Conservation (phyloP, 1,140 invertebrate species). For the Ectropis grisescens region DNA sequence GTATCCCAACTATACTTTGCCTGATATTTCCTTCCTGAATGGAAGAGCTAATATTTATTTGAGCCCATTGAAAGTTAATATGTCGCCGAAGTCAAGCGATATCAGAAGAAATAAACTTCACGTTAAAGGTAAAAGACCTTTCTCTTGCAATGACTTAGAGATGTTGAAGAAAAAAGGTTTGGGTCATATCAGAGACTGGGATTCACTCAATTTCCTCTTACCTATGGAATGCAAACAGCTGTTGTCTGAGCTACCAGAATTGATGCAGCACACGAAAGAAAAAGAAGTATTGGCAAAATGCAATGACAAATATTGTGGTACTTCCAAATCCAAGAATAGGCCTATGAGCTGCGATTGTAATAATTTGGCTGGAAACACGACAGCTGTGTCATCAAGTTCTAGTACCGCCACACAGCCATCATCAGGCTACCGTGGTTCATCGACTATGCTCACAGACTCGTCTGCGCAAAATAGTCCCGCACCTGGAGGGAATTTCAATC, state of each 20-base stretch:
- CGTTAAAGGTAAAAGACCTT: slow-evolving; percentile 74
- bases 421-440: slow-evolving; percentile 87
- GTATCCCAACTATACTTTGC: slow-evolving; percentile 92
- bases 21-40: slow-evolving; percentile 88
- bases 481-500: slow-evolving; percentile 72
- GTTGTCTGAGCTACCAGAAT: slow-evolving; percentile 82
- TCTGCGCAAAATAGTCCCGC: slow-evolving; percentile 74
- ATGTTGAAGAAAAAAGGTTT: slow-evolving; percentile 83
- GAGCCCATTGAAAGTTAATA: slow-evolving; percentile 59
- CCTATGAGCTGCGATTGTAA: slow-evolving; percentile 76
- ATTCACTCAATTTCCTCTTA: slow-evolving; percentile 88
- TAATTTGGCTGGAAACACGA: slow-evolving; percentile 68
- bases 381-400: slow-evolving; percentile 77
- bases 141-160: slow-evolving; percentile 88
- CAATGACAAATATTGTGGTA: slow-evolving; percentile 77
- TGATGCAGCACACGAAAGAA: slow-evolving; percentile 74
- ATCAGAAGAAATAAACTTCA: slow-evolving; percentile 42
- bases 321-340: slow-evolving; percentile 68
- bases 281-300: slow-evolving; percentile 58
- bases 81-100: slow-evolving; percentile 46
- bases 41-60: slow-evolving; percentile 72
- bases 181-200: slow-evolving; percentile 90
- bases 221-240: slow-evolving; percentile 84
- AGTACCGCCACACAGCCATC: slow-evolving; percentile 85
- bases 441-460: slow-evolving; percentile 84